Evolutionary conservation across 2,797 vertebrate genomes (phyloP).

Genomic region (Catharus ustulatus): DNA sequence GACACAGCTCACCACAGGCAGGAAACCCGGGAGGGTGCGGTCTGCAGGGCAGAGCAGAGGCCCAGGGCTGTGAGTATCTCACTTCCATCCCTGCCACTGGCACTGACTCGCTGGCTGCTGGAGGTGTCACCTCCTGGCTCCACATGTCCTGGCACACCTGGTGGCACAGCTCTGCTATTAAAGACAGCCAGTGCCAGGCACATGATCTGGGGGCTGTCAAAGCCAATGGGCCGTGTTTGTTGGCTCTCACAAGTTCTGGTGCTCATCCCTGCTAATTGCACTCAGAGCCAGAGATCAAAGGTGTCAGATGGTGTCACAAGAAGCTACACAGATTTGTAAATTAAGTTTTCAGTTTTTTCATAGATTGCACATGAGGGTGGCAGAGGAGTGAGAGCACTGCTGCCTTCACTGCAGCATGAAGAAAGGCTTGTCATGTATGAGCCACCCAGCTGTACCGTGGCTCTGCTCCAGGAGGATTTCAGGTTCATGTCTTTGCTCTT

Average conservation of each 20-base stretch:
- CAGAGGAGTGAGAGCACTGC: not conserved
- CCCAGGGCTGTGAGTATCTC: not conserved
- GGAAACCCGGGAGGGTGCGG: conserved; percentile 4
- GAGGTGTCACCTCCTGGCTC: not conserved
- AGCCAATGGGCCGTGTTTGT: fast-evolving
- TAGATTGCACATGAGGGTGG: not conserved
- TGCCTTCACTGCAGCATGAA: not conserved
- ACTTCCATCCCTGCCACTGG: not conserved
- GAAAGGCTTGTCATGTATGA: not conserved
- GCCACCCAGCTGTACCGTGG: too few relatives aligned
- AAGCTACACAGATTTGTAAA: not conserved
- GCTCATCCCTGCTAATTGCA: fast-evolving
- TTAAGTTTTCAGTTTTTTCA: not conserved
- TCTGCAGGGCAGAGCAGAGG: not conserved
- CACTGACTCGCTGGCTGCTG: not conserved
- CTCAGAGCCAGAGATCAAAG: not conserved
- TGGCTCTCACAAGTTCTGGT: not conserved
- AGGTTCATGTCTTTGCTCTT: not conserved
- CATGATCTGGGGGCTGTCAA: fast-evolving
- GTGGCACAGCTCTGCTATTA: not conserved
- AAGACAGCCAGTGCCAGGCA: not conserved
- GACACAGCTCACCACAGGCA: not conserved
- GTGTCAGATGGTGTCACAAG: not conserved
- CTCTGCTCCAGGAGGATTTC: not conserved
- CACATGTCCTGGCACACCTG: not conserved